A percentile compares a stretch with the other conserved stretches of the same genome.
These are phyloP conservation scores for Origma solitaria DNA, from an alignment of 2,113 vertebrate species.

Conservation along the genomic window DNA sequence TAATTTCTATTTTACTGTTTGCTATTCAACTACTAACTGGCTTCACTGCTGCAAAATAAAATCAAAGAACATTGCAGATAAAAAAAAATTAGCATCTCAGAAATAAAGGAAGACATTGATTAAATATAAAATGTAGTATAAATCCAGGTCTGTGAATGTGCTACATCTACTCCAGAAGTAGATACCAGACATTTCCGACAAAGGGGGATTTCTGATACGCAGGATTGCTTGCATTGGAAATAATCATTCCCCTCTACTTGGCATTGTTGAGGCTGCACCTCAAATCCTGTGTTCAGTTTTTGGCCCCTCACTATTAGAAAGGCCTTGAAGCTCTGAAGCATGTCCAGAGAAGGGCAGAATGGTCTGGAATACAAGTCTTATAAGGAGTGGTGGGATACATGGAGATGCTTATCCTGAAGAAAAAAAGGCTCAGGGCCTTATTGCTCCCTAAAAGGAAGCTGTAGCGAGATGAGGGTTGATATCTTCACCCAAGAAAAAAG, in stretches of 20 bases:
- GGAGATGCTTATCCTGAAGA: neutral
- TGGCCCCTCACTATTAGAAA: neutral
- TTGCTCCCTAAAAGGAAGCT: neutral
- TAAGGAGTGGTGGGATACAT: neutral
- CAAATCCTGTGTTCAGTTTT: neutral
- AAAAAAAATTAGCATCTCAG: neutral
- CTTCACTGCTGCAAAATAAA: neutral
- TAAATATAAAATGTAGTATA: neutral
- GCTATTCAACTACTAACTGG: neutral
- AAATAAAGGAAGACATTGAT: neutral
- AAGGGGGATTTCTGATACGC: neutral
- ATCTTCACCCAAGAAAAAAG: neutral
- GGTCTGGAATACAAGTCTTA: neutral
- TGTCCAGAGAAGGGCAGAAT: neutral
- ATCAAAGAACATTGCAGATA: neutral
- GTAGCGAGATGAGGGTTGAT: neutral
- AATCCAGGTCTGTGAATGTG: neutral
- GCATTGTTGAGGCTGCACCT: neutral
- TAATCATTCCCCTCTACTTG: too few species aligned
- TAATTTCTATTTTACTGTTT: neutral
- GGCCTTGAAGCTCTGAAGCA: neutral
- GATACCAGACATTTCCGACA: neutral
- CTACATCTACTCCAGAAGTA: neutral
- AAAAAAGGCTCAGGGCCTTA: neutral
- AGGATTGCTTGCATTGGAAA: neutral